phyloP scores from a whole-genome alignment of 30 jellyfish, hydroid and myxozoan genomes.

The Haliclystus octoradiatus region DNA sequence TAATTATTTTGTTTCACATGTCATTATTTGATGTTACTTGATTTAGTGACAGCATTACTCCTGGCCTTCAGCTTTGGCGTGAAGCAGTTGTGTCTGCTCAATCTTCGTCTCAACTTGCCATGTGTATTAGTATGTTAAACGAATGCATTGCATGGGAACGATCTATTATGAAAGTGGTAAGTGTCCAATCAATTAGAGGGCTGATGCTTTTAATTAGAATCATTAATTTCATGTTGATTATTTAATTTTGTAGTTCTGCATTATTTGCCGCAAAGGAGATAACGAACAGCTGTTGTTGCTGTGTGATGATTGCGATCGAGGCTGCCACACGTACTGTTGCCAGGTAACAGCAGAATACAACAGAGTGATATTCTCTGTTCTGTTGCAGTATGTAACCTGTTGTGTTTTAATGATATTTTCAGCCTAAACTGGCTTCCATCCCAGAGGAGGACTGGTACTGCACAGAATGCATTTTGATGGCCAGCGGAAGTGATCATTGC shows the following conservation, averaged over 20 bases:
- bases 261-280: conserved; percentile 89
- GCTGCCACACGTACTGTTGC: conserved; percentile 95
- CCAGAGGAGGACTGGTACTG: conserved; percentile 98
- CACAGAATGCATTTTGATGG: conserved; percentile 86
- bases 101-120: conserved; percentile 73
- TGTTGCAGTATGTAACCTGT: neutral
- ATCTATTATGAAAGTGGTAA: conserved; percentile 95
- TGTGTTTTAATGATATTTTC: neutral
- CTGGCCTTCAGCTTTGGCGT: conserved; percentile 81
- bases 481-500: conserved; percentile 96
- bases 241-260: conserved; percentile 59
- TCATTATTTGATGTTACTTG: too few species aligned
- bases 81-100: conserved; percentile 79
- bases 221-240: neutral
- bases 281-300: conserved; percentile 76
- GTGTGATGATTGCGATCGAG: conserved; percentile 96
- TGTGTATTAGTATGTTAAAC: conserved; percentile 64
- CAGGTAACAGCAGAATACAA: conserved; percentile 36
- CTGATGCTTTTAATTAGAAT: neutral
- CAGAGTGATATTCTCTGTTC: neutral
- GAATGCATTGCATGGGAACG: conserved; percentile 97
- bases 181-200: neutral
- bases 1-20: too few species aligned
- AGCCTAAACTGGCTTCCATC: conserved; percentile 78
- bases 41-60: conserved; percentile 48